Conservation (phyloP, 2,113 vertebrate species). For the Setophaga coronata region DNA sequence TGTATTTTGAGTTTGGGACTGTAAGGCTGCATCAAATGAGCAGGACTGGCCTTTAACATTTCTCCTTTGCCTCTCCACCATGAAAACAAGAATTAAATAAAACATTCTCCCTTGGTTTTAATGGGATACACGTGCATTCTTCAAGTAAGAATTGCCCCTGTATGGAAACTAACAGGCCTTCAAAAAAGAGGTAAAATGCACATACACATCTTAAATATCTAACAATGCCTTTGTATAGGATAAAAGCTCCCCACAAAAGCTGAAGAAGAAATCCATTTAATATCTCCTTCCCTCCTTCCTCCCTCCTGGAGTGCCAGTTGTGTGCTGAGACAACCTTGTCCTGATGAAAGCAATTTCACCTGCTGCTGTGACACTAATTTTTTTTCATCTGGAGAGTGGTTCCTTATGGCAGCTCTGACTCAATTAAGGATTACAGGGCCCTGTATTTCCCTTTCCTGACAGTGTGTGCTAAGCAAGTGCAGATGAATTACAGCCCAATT, state of each 20-base stretch:
- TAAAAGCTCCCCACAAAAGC: background rate
- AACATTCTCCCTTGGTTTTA: background rate
- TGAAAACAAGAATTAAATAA: background rate
- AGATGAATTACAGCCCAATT: background rate
- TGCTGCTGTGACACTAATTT: background rate
- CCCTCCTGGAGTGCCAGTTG: background rate
- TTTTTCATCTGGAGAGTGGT: slow-evolving; percentile 7
- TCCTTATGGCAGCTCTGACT: background rate
- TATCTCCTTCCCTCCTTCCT: background rate
- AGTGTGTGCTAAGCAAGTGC: slow-evolving; percentile 3
- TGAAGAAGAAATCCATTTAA: slow-evolving; percentile 11
- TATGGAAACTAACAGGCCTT: background rate
- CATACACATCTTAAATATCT: background rate
- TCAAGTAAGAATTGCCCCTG: background rate
- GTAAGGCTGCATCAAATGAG: background rate
- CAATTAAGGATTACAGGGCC: slow-evolving; percentile 13
- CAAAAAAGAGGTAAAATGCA: background rate
- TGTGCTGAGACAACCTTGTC: background rate
- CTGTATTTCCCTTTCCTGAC: background rate
- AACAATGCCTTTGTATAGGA: background rate
- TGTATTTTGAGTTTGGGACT: background rate
- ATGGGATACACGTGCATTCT: background rate
- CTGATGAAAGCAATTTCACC: background rate
- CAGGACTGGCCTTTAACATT: background rate
- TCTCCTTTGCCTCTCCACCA: background rate